Base-by-base conservation (phyloP, 2,113 vertebrate species). In the Lophochroa leadbeateri region DNA sequence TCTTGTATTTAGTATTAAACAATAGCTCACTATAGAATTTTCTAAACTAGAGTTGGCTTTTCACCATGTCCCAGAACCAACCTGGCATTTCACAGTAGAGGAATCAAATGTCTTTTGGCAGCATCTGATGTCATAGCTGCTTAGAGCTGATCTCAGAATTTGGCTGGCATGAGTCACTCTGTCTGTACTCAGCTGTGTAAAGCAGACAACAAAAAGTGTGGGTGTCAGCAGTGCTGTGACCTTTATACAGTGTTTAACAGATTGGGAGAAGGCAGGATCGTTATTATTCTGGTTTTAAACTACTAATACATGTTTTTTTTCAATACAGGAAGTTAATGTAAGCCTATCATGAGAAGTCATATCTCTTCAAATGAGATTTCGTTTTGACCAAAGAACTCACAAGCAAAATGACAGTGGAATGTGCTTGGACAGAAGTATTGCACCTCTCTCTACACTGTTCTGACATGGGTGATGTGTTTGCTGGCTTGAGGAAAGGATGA, bases 101-200 rank as follows among this genome's bases (percentile, higher is more conserved):
- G 61, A 96, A 94, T 92, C 90, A 96, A 94, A 96, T 90, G 39
- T 86, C 81, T 77, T 96, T 96, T 95, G 96, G 94, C 92, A 94
- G 79, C 50, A 57, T 80, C 84, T 72, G 78, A 92, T 91, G 72
- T 96, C 92, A 80, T 82, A 74, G 41, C 82, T 95, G 90, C 93
- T 97, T 88, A 82, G 79, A 74, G 61, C 70, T 94, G 88, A 88
- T 90, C 86, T 93, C 84, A 96, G 90, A 94, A 90, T 93, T 72
- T 85, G 84, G 50, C 88, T 93, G 80, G 86, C 50, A 61, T 35
- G 65, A 91, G 70, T 93, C 50, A 60, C 57, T 74, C 49, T 89
- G 76, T 96, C 81, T 91, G 70, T 71, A 78, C 67, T 90, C 50
- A 79, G n/a, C 68, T 90, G 70, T 75, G 92, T 93, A 92, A 92